Evolutionary conservation across 2,888 invertebrate genomes (phyloP), one percentile per base, ranked within the genome.

Genomic region (Labia minor): DNA sequence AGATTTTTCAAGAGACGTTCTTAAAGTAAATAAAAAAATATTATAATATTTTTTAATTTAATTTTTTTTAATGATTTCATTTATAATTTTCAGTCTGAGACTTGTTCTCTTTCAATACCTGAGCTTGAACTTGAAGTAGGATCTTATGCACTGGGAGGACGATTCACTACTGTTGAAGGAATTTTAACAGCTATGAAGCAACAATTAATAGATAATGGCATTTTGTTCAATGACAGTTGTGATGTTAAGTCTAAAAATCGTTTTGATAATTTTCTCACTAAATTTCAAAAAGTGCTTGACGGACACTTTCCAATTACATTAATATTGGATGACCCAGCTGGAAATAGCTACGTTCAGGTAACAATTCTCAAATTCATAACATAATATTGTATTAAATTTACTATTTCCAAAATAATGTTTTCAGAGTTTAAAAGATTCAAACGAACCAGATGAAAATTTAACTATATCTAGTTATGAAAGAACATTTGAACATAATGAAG

Each of bases 121-220:
- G 94, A 97, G 77, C 75, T 99, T 66, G 92, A 95, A 1, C 79
- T 97, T 71, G 88, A 91, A 73, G 90, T 91, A 68, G 93, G 95
- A 0, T 84, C 92, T 0, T 84, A 87, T 4, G 90, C 95, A 1
- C 79, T 97, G 19, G 90, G 93, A 3, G 96, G 98, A 0, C 85
- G 95, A 65, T 99, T 98, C 77, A 93, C 95, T 0, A 99, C 99
- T 0, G 84, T 97, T 0, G 98, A 99, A 81, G 98, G 98, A 0
- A 78, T 96, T 18, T 76, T 95, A 49, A 74, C 78, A 1, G 90
- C 92, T 18, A 87, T 95, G 21, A 87, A 84, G 70, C 89, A 89
- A 0, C 90, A 94, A 77, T 77, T 95, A 21, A 77, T 79, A 1
- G 85, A 83, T 65, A 80, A 82, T 18, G 87, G 88, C 61, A 85